Base-by-base conservation (phyloP, 2,113 vertebrate genomes). In the Lepus americanus region DNA sequence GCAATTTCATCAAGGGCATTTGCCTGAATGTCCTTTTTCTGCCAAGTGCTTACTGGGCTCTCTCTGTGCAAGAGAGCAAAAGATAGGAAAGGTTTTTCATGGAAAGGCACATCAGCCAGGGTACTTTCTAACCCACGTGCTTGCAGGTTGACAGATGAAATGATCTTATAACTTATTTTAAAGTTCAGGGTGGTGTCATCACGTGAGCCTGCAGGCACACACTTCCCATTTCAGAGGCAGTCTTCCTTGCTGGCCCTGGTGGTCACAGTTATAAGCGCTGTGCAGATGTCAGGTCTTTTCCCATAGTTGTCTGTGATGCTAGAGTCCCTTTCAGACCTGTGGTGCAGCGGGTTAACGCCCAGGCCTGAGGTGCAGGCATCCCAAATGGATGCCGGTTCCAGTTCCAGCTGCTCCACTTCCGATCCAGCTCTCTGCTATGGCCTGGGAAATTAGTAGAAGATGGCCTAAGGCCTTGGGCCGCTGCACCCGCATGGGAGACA, bases 1-100 rank as follows among this genome's bases (percentile, higher is more conserved):
- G 96, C 95, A 95, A 98, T 96, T 97, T 97, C 92, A 97, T 97
- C 96, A 89, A 95, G 89, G 95, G 79, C 76, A 49, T 97, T 70
- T 98, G 89, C 95, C 94, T 95, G 87, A 89, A 53, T 88, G 76
- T 96, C 51, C 93, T 94, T 98, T 97, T 91, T 79, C 27, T 59
- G 17, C 55, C 22, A 23, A 77, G 27, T 83, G 82, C 96, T 89
- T 95, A 93, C 92, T 53, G 66, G 92, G 36, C 11, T 6, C 73
- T 95, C 96, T 94, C 66, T 78, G 0, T 55, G n/a, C 66, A 36
- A 63, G 66, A 88, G 49, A 69, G 10, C 76, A 93, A 80, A 69
- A 93, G 72, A 36, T 39, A 39, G 39, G 39, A 39, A 39, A 39
- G 39, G 39, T 39, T 92, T 90, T 95, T 91, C 17, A 22, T 74